Evolutionary conservation across 2,888 invertebrate species (phyloP), one percentile per base, ranked within the genome.

Genomic region (Liposcelis brunnea): DNA sequence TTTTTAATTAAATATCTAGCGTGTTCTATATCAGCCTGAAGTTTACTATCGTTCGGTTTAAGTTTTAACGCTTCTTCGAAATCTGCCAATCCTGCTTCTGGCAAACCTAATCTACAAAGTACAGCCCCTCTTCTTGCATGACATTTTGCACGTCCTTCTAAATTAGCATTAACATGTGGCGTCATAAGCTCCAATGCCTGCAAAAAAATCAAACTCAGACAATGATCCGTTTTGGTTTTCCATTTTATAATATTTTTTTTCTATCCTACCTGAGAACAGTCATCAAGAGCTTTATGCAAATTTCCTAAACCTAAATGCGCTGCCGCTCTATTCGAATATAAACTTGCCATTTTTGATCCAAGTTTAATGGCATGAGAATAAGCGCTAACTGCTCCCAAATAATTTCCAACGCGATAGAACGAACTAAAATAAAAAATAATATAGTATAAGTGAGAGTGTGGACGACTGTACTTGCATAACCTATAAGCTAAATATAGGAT

Each of bases 261-360:
- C n/a, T n/a, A n/a, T n/a, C n/a, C n/a, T 58, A 72, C 74, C 62
- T 63, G 69, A 3, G 71, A 67, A 51, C 68, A 65, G 55, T 75
- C 75, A 55, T 71, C 70, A 12, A 70, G 59, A 40, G 77, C 75
- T 65, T 77, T 80, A 55, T 77, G 71, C 54, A 77, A 78, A 64
- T 87, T 87, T 37, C 75, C 77, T 50, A 78, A 56, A 14, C 75
- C 74, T 47, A 84, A 74, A 58, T 89, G 86, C n/a, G 83, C 80
- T 31, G 78, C 78, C 0, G 85, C 78, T 58, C 89, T 68, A 52
- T 80, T 82, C 1, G 80, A 72, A 59, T 75, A 86, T 42, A 87
- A 67, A 55, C 77, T 75, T 0, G 79, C 74, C 60, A 81, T 68
- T 54, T 79, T 77, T 44, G 77, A 72, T 32, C 78, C 77, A 15